phyloP scores from a whole-genome alignment of 2,113 vertebrate genomes.

The Laticauda laticaudata region DNA sequence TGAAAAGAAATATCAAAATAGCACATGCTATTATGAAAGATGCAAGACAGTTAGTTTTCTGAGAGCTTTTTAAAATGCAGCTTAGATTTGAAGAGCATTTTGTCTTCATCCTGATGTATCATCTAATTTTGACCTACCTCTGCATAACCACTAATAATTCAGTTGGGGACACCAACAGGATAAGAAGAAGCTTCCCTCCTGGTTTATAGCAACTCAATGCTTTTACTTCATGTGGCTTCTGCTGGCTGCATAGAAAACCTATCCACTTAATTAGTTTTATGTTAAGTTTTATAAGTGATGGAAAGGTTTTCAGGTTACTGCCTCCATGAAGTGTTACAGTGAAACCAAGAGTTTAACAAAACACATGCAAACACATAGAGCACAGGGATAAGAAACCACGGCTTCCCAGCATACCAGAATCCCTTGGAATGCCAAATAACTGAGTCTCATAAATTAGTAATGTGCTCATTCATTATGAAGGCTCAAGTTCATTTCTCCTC shows the following conservation, averaged over 20 bases:
- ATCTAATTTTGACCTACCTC: not conserved
- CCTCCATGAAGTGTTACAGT: not conserved
- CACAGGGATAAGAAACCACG: not conserved
- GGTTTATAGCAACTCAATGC: not conserved
- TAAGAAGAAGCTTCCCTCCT: no score
- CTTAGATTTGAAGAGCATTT: not conserved
- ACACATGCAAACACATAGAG: not conserved
- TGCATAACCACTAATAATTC: not conserved
- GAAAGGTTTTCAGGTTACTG: not conserved
- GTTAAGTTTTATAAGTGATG: not conserved
- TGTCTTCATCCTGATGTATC: not conserved
- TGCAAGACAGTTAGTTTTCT: no score
- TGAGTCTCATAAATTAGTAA: not conserved
- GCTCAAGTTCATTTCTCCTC: not conserved
- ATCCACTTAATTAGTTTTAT: not conserved
- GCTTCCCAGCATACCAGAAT: no score
- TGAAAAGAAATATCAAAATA: not conserved
- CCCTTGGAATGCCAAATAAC: not conserved
- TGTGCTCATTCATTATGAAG: not conserved
- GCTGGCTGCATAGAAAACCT: no score
- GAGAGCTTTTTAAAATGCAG: not conserved
- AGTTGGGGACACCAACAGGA: not conserved
- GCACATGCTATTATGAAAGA: not conserved
- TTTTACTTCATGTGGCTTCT: not conserved
- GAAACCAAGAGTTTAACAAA: not conserved